These are phyloP conservation scores for Eira barbara DNA, from an alignment of 2,113 vertebrate species.

Conservation along the genomic window DNA sequence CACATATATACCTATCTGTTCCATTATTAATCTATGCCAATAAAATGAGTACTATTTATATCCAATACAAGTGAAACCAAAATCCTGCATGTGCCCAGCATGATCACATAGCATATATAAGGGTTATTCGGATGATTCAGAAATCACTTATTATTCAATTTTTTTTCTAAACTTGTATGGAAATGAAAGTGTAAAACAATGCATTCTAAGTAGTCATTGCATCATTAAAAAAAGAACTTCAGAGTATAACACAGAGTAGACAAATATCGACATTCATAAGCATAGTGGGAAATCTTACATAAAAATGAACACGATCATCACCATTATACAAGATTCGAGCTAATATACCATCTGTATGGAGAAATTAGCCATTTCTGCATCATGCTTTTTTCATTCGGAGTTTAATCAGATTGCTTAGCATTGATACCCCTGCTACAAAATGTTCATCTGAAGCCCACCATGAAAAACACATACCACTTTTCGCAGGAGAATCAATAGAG, in stretches of 20 bases:
- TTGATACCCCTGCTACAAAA: conserved; percentile 48
- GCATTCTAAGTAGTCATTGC: background rate
- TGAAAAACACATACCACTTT: conserved; percentile 28
- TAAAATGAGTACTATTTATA: background rate
- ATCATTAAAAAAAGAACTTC: background rate
- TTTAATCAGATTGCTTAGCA: conserved; percentile 74
- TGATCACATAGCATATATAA: background rate
- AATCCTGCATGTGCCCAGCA: background rate
- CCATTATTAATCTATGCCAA: background rate
- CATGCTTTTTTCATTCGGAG: conserved; percentile 67
- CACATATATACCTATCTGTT: background rate
- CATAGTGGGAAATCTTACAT: conserved; percentile 37
- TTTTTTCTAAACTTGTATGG: background rate
- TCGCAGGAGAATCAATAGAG: background rate
- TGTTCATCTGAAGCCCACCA: conserved; percentile 61
- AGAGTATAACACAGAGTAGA: background rate
- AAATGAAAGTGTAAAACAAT: background rate
- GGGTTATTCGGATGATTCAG: background rate
- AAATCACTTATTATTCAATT: background rate
- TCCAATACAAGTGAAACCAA: background rate
- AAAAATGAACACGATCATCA: conserved; percentile 62
- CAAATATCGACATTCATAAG: conserved; percentile 46
- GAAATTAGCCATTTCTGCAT: conserved; percentile 59
- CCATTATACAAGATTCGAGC: conserved; percentile 51
- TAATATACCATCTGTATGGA: conserved; percentile 71